Percentiles rank a stretch among this genome's conserved stretches.
Conservation (phyloP, 2,888 invertebrate species). For the Euplagia quadripunctaria region DNA sequence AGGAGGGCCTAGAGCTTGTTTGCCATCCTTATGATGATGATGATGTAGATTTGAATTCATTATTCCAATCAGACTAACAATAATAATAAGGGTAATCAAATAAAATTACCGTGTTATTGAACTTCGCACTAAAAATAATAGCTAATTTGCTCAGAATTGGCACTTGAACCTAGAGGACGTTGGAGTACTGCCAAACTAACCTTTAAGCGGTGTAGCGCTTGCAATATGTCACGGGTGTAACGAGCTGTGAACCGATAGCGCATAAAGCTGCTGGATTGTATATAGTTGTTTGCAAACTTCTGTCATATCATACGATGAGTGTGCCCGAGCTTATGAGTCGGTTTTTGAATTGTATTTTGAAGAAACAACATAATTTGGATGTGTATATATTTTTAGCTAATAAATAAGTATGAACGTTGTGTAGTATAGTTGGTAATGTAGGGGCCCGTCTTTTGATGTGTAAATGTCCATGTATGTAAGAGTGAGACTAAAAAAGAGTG, state of each 20-base stretch:
- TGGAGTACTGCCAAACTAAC: conserved; percentile 59
- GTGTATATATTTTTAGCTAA: neutral
- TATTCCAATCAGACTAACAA: neutral
- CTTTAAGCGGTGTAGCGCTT: conserved; percentile 53
- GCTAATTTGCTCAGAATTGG: conserved; percentile 61
- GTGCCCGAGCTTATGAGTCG: conserved; percentile 26
- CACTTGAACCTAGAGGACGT: conserved; percentile 43
- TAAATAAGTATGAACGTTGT: neutral
- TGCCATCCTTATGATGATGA: neutral
- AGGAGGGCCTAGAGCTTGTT: too few species aligned
- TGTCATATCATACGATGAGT: conserved; percentile 40
- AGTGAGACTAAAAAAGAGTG: too few species aligned
- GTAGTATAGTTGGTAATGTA: neutral
- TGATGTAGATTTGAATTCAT: neutral
- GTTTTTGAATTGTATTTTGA: conserved; percentile 22
- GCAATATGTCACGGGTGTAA: conserved; percentile 53
- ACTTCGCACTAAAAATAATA: conserved; percentile 62
- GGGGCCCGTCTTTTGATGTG: neutral
- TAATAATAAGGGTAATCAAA: conserved; percentile 19
- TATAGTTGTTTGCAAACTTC: conserved; percentile 46
- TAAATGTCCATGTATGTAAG: neutral
- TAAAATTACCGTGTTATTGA: conserved; percentile 58
- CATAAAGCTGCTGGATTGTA: conserved; percentile 55
- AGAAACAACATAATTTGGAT: neutral
- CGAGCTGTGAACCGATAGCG: conserved; percentile 55